Evolutionary conservation across 2,113 vertebrate species (phyloP), one percentile per base, ranked within the genome.

Genomic region (Xiphophorus hellerii): DNA sequence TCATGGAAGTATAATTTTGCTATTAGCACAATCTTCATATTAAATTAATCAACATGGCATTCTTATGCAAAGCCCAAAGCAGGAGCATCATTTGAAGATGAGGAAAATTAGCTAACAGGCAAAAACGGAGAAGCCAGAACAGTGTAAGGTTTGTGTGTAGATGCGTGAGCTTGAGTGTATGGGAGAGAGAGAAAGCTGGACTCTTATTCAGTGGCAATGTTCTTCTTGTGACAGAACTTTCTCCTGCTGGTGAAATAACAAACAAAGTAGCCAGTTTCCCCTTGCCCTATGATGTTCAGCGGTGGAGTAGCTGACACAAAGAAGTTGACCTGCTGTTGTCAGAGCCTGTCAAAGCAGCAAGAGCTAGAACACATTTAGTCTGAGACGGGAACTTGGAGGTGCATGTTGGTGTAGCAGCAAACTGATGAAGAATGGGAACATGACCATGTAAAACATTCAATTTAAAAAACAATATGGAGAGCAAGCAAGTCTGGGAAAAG

Each of bases 281-380:
- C 77, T 68, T 68, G 76, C 78, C 74, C 74, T 29, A 72, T 31
- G 62, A 79, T 63, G 73, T 84, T 84, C 74, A 68, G 71, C 81
- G 71, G 76, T 69, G 79, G 61, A 87, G 77, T 73, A 67, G 78
- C 82, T 85, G 88, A 88, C 81, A 76, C 77, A 84, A 70, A 81
- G 81, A 82, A 78, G 81, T 66, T 76, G 85, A 87, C 81, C 87
- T 75, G 85, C 68, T 81, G 87, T 82, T 89, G 85, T 81, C 83
- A 65, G 78, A 77, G 78, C 62, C 84, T 80, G 78, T 87, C 84
- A 88, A 76, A 83, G 82, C 67, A 88, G 84, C 82, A 83, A 62
- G 62, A 71, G 82, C 84, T 54, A 15, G 48, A 77, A 70, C 78
- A 86, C 74, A 71, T 80, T 77, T 72, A 82, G 84, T 74, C 75